Conservation (phyloP, 2,888 invertebrate species). For the Abrostola triplasia region DNA sequence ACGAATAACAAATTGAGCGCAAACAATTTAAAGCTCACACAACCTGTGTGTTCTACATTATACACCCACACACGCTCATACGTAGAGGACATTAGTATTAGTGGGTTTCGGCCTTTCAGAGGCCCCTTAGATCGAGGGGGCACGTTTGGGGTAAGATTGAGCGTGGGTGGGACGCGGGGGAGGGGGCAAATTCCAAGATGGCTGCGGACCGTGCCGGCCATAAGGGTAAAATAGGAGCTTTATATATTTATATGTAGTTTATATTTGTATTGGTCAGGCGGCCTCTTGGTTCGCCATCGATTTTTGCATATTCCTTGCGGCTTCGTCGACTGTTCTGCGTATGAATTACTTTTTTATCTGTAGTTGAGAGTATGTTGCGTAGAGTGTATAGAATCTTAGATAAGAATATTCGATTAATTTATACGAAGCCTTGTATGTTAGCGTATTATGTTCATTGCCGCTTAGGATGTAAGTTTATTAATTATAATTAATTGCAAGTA, state of each 20-base stretch:
- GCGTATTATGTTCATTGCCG: too few relatives aligned
- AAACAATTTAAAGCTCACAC: constrained; percentile 64
- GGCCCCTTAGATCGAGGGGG: constrained; percentile 86
- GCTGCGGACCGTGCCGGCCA: constrained; percentile 86
- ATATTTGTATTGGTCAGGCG: constrained; percentile 83
- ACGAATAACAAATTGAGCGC: constrained; percentile 63
- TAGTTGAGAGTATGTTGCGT: too few relatives aligned
- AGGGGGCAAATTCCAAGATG: constrained; percentile 83
- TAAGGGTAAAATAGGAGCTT: constrained; percentile 86
- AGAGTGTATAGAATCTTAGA: too few relatives aligned
- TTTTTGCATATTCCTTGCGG: constrained; percentile 58
- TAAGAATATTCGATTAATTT: too few relatives aligned
- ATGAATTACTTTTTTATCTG: neutral
- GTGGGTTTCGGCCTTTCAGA: constrained; percentile 87
- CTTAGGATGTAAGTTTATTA: too few relatives aligned
- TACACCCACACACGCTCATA: constrained; percentile 63
- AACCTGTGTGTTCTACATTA: constrained; percentile 60
- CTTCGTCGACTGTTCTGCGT: constrained; percentile 12
- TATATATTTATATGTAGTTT: constrained; percentile 79
- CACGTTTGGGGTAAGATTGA: constrained; percentile 85
- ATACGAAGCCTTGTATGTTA: too few relatives aligned
- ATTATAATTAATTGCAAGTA: too few relatives aligned
- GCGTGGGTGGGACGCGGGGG: constrained; percentile 79
- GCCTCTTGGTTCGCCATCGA: constrained; percentile 71
- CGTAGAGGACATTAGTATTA: constrained; percentile 87